A percentile compares a stretch with the other conserved stretches of the same genome.
Conservation (phyloP, 2,888 invertebrate genomes). For the Dryadula phaetusa region DNA sequence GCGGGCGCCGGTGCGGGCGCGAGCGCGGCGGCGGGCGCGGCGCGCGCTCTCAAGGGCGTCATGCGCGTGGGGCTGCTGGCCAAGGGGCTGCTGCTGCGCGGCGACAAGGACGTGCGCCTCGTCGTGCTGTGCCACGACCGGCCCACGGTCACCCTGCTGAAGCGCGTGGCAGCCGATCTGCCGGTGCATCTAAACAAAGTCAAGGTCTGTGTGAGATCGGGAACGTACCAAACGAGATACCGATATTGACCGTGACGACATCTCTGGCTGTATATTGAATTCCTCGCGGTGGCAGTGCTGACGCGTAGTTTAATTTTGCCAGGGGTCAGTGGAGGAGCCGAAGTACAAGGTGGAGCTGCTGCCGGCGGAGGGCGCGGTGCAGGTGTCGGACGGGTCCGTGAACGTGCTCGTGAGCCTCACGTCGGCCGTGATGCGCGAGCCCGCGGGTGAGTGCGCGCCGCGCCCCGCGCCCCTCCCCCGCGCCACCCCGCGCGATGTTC, state of each 20-base stretch:
- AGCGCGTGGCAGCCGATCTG: slow-evolving; percentile 93
- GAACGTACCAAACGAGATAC: no score
- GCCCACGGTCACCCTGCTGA: slow-evolving; percentile 94
- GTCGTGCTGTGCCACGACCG: slow-evolving; percentile 98
- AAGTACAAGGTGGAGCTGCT: slow-evolving; percentile 93
- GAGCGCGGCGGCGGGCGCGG: slow-evolving; percentile 66
- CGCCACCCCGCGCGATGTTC: slow-evolving; percentile 26
- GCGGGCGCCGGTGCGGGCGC: slow-evolving; percentile 84
- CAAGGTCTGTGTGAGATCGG: slow-evolving; percentile 64
- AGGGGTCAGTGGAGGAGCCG: slow-evolving; percentile 67
- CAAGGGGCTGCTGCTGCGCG: slow-evolving; percentile 92
- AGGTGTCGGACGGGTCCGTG: slow-evolving; percentile 91
- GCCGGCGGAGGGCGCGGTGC: slow-evolving; percentile 93
- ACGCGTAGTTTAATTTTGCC: slow-evolving; percentile 4
- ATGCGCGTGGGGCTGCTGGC: slow-evolving; percentile 95
- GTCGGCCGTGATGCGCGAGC: slow-evolving; percentile 96
- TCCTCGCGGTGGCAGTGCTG: no score
- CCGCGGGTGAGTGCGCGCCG: slow-evolving; percentile 77
- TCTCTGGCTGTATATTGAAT: no score
- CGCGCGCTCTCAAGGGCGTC: slow-evolving; percentile 95
- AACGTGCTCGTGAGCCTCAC: slow-evolving; percentile 95
- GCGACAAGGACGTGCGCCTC: slow-evolving; percentile 95
- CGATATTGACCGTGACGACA: no score
- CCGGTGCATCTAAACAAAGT: slow-evolving; percentile 89
- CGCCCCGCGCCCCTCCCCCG: neutral